Percentiles rank a stretch among this genome's conserved stretches.
Conservation (phyloP, 2,113 vertebrate genomes). For the Pangasianodon hypophthalmus region DNA sequence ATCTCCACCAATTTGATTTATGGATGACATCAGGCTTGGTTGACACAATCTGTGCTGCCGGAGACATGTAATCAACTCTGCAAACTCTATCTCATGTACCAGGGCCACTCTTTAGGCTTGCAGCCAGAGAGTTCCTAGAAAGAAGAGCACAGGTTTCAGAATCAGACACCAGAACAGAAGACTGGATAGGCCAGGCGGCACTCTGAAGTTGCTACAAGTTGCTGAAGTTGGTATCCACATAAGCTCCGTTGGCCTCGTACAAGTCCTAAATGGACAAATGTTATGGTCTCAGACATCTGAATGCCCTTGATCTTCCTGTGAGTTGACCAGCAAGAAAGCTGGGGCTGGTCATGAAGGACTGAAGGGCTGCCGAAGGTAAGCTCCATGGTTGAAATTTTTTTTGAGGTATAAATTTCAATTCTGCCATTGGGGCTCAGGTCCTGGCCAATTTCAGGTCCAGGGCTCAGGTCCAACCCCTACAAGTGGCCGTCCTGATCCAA, state of each 20-base stretch:
- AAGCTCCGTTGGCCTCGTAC: neutral
- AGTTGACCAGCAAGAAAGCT: neutral
- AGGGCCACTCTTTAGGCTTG: neutral
- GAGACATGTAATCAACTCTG: neutral
- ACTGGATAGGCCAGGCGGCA: neutral
- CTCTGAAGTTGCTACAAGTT: neutral
- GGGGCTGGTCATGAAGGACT: neutral
- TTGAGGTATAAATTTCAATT: neutral
- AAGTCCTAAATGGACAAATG: neutral
- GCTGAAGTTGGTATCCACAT: no score
- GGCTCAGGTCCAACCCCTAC: no score
- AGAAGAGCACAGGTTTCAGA: neutral
- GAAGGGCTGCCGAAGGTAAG: neutral
- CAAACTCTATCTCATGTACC: slow-evolving; percentile 5
- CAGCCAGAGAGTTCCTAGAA: neutral
- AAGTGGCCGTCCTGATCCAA: neutral
- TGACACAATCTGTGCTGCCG: slow-evolving; percentile 8
- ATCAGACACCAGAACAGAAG: neutral
- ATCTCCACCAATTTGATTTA: slow-evolving; percentile 5
- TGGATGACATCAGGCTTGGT: neutral
- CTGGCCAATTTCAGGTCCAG: neutral
- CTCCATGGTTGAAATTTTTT: neutral
- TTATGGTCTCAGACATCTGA: neutral
- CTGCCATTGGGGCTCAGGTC: neutral
- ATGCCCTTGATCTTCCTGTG: neutral